A percentile compares a stretch with the other conserved stretches of the same genome.
Evolutionary conservation across 2,113 vertebrate genomes (phyloP).

Genomic region (Urocynchramus pylzowi): DNA sequence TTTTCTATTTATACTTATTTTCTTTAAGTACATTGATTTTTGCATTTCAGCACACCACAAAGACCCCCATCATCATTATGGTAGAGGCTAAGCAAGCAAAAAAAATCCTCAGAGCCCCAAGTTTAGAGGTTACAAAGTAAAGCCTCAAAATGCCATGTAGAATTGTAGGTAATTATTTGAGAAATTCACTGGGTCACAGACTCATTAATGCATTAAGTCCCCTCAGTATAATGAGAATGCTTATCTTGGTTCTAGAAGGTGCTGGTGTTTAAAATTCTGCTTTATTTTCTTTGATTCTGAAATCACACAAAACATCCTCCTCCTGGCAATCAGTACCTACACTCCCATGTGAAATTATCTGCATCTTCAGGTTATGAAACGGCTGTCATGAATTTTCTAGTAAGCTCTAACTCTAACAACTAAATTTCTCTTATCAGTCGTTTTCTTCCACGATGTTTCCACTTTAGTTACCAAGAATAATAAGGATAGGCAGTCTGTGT

Average conservation of each 20-base stretch:
- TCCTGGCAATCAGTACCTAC: background rate
- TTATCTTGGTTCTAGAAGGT: background rate
- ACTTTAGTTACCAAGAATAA: background rate
- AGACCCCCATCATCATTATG: background rate
- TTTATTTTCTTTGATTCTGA: background rate
- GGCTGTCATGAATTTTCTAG: background rate
- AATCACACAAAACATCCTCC: background rate
- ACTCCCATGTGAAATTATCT: background rate
- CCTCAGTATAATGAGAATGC: background rate
- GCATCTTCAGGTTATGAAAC: background rate
- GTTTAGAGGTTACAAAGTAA: background rate
- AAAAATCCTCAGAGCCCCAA: background rate
- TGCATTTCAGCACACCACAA: background rate
- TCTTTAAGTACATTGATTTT: constrained; percentile 6
- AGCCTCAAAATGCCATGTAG: background rate
- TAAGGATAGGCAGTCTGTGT: background rate
- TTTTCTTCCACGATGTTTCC: background rate
- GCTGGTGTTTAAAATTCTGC: background rate
- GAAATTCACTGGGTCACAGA: background rate
- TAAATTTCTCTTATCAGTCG: background rate
- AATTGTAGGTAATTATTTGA: background rate
- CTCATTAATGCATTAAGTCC: background rate
- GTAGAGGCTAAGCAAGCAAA: background rate
- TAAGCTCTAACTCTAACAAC: background rate
- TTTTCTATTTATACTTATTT: constrained; percentile 8